phyloP scores from a whole-genome alignment of 2,797 vertebrate species.

The Nannoperca australis region DNA sequence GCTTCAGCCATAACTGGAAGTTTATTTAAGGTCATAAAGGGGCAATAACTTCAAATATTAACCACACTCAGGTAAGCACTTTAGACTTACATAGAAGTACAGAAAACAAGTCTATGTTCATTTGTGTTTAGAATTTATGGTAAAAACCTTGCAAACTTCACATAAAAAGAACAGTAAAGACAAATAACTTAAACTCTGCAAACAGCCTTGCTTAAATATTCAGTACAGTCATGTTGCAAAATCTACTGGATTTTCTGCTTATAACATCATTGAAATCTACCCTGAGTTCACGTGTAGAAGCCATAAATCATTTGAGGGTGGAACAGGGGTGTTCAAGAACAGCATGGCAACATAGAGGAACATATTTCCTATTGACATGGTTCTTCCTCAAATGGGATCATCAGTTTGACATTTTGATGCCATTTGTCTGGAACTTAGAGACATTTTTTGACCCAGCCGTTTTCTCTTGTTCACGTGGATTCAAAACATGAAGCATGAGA shows the following conservation, averaged over 20 bases:
- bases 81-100: not conserved
- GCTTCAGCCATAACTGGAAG: constrained; percentile 43
- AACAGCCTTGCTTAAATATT: constrained; percentile 11
- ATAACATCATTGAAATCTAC: constrained; percentile 1
- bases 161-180: not conserved
- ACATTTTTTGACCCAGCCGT: not conserved
- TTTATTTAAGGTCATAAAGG: constrained; percentile 52
- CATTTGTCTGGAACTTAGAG: not conserved
- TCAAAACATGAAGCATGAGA: not conserved
- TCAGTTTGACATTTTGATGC: not conserved
- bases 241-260: not conserved
- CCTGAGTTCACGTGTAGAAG: not conserved
- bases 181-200: constrained; percentile 19
- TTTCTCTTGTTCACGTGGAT: not conserved
- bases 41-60: constrained; percentile 32
- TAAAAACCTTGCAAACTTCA: constrained; percentile 17
- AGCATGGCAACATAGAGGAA: not conserved
- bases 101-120: constrained; percentile 25
- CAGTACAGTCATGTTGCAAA: not conserved
- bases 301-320: not conserved
- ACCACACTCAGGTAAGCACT: constrained; percentile 22
- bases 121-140: constrained; percentile 12
- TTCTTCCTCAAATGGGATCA: not conserved
- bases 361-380: not conserved
- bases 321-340: not conserved